Evolutionary conservation across 2,797 vertebrate species (phyloP), one percentile per base, ranked within the genome.

Genomic region (Acipenser ruthenus): DNA sequence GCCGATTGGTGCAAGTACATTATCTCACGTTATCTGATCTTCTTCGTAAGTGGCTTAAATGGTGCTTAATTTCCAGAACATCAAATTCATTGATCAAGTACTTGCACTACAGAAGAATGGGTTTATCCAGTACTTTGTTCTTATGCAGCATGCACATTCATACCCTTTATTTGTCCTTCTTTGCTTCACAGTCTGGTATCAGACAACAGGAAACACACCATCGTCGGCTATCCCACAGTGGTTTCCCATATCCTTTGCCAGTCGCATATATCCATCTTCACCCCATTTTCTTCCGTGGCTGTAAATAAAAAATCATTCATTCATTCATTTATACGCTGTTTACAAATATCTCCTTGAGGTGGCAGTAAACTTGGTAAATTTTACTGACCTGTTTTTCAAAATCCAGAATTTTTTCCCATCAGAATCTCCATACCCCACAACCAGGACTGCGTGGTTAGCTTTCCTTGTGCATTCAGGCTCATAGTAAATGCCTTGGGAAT

Each of bases 221-320:
- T 11, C 13, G 7, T 15, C 8, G 3, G 67, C 67, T 4, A 68
- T 68, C 48, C 67, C 62, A 64, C 67, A 68, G 2, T 64, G 66
- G 60, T 63, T 67, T n/a, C 23, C 3, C n/a, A 10, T 50, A 12
- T 67, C 52, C 51, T 60, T 53, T 49, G 49, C 6, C 60, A 67
- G 50, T n/a, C 48, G 49, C 51, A 68, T 64, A 53, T 68, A 68
- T n/a, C 62, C 67, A 7, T 13, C 5, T 10, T 68, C 49, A 9
- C 52, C 67, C 62, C 62, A 68, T n/a, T n/a, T n/a, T n/a, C n/a
- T n/a, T n/a, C 37, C 61, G 60, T 61, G 64, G 61, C 62, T 68
- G 63, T 7, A 63, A 63, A 9, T 48, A 2, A 63, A 8, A 50
- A 4, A 18, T 10, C 5, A 51, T 5, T 11, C 9, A 10, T 37